Evolutionary conservation across 2,888 invertebrate species (phyloP), one percentile per base, ranked within the genome.

Genomic region (Lasiommata megera): DNA sequence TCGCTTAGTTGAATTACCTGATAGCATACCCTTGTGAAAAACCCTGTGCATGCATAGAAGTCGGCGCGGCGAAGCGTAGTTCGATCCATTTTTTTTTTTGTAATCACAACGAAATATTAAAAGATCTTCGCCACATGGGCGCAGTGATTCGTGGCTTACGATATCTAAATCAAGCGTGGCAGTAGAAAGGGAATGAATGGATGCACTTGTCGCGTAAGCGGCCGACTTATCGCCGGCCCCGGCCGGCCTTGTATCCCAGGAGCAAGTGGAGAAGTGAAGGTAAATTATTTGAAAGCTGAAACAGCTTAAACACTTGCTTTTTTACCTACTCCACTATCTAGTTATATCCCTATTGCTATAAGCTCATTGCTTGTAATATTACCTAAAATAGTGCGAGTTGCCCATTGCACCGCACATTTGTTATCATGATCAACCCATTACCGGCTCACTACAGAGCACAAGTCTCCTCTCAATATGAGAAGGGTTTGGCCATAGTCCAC

Each of bases 201-300:
- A 73, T 79, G 81, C 82, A 82, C 80, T 82, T 81, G 84, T 75
- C 77, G 73, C 71, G 62, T 71, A 69, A 66, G 71, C 70, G 67
- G 66, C 54, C 50, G 57, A 51, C 62, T 78, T 78, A 77, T 74
- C 74, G 68, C 65, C 40, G 56, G 23, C 5, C 5, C 23, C n/a
- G 23, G 37, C 38, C 56, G 55, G 58, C 51, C 47, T 64, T 56
- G 54, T 52, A 54, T 48, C 41, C 9, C 29, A 31, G 29, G 46
- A 31, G 31, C 46, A 11, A 11, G 11, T 46, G 46, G 43, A 0
- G 7, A 11, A 23, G 6, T 43, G n/a, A 1, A 0, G 6, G 12
- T 18, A 23, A 31, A 7, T 31, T 1, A 1, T 11, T 31, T 9
- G 7, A 31, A 31, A 11, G 31, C 7, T 1, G 1, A 31, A 31